Percentiles rank a stretch among this genome's conserved stretches.
Conservation (phyloP, 2,113 vertebrate species). For the Opisthocomus hoazin region DNA sequence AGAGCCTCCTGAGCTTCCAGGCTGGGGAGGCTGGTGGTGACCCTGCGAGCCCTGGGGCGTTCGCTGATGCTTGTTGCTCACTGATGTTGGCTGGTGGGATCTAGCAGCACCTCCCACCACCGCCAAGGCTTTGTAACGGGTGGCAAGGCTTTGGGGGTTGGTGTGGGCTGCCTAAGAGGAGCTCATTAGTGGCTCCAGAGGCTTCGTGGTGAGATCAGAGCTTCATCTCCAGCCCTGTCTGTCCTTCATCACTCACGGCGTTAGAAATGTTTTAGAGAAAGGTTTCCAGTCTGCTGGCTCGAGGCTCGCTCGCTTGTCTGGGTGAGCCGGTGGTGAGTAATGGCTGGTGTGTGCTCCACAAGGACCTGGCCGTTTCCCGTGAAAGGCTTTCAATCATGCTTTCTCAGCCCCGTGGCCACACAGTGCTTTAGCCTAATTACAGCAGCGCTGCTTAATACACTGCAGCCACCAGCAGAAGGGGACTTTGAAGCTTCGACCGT, state of each 20-base stretch:
- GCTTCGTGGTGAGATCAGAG: neutral
- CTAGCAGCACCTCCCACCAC: neutral
- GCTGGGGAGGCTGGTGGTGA: neutral
- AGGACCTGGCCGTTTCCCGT: neutral
- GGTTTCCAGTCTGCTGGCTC: neutral
- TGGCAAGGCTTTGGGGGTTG: neutral
- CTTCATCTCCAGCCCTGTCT: neutral
- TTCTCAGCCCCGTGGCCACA: neutral
- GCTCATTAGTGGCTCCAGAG: neutral
- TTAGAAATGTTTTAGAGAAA: neutral
- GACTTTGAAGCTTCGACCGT: rapidly evolving
- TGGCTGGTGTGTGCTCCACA: neutral
- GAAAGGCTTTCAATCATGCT: neutral
- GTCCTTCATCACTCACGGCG: neutral
- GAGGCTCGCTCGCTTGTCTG: neutral
- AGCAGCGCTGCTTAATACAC: neutral
- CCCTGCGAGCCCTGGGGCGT: neutral
- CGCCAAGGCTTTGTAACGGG: neutral
- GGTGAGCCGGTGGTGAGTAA: neutral
- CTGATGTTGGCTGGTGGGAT: neutral
- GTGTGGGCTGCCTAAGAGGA: neutral
- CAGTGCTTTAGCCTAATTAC: neutral
- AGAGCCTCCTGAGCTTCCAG: neutral
- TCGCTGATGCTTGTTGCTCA: neutral
- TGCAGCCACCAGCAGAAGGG: neutral